A percentile compares a stretch with the other conserved stretches of the same genome.
Evolutionary conservation across 2,888 invertebrate species (phyloP).

Genomic region (Emmelina monodactyla): DNA sequence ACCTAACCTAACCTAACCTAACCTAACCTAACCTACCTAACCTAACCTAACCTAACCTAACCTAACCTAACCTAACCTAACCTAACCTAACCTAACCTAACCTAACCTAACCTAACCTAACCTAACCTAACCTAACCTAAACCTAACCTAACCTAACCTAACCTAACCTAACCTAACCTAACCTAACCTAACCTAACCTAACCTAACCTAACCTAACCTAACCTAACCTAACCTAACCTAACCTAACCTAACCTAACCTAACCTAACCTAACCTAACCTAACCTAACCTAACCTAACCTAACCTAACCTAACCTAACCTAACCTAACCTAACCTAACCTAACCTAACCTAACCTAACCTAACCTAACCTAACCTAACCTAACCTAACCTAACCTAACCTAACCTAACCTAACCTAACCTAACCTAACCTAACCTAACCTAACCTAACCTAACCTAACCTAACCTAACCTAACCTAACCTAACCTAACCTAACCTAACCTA

Average conservation of each 20-base stretch:
- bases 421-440: conserved; percentile 5
- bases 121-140: conserved; percentile 15
- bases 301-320: conserved; percentile 11
- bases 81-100: conserved; percentile 10
- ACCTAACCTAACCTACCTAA: conserved; percentile 12
- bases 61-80: conserved; percentile 8
- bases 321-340: conserved; percentile 10
- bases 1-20: conserved; percentile 13
- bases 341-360: conserved; percentile 10
- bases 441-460: conserved; percentile 8
- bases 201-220: conserved; percentile 12
- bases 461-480: conserved; percentile 9
- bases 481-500: conserved; percentile 9
- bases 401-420: conserved; percentile 6
- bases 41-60: conserved; percentile 12
- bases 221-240: conserved; percentile 10
- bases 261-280: conserved; percentile 10
- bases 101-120: conserved; percentile 11
- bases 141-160: conserved; percentile 13
- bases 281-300: conserved; percentile 9
- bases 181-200: conserved; percentile 15
- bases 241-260: conserved; percentile 10
- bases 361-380: conserved; percentile 13
- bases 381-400: conserved; percentile 12
- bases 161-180: conserved; percentile 10